Evolutionary conservation across 2,797 vertebrate species (phyloP).

Genomic region (Smutsia temminckii): DNA sequence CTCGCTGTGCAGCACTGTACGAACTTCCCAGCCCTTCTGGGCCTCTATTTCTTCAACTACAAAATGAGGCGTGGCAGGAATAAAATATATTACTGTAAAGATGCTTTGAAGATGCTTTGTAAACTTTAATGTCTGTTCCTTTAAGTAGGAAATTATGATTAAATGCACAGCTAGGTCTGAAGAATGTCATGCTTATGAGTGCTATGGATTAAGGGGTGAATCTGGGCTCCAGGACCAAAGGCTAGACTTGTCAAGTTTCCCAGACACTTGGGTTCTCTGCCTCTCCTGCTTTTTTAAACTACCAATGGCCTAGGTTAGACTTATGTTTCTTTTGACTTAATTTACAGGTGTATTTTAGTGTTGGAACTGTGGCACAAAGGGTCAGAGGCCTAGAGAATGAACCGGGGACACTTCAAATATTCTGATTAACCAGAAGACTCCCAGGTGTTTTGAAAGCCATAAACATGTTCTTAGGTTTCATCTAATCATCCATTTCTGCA

Average conservation of each 20-base stretch:
- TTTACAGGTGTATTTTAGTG: neutral
- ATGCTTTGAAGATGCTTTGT: neutral
- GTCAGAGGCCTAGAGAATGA: neutral
- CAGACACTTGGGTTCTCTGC: neutral
- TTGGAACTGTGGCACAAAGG: neutral
- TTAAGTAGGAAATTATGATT: neutral
- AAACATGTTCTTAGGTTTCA: neutral
- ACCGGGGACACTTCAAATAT: neutral
- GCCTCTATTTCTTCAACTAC: neutral
- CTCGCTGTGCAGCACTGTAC: neutral
- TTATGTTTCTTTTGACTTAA: neutral
- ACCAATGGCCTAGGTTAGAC: neutral
- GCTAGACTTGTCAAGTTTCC: neutral
- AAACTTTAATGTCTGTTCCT: neutral
- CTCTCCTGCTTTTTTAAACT: neutral
- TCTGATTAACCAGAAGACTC: neutral
- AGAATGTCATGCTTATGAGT: neutral
- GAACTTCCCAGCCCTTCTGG: neutral
- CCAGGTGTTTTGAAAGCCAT: neutral
- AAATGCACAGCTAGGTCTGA: neutral
- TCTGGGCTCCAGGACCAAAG: neutral
- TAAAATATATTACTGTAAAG: neutral
- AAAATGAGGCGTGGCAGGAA: neutral
- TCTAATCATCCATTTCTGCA: neutral
- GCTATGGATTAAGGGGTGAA: neutral